Percentiles rank a stretch among this genome's conserved stretches.
Evolutionary conservation across 2,797 vertebrate genomes (phyloP).

Genomic region (Dermochelys coriacea): DNA sequence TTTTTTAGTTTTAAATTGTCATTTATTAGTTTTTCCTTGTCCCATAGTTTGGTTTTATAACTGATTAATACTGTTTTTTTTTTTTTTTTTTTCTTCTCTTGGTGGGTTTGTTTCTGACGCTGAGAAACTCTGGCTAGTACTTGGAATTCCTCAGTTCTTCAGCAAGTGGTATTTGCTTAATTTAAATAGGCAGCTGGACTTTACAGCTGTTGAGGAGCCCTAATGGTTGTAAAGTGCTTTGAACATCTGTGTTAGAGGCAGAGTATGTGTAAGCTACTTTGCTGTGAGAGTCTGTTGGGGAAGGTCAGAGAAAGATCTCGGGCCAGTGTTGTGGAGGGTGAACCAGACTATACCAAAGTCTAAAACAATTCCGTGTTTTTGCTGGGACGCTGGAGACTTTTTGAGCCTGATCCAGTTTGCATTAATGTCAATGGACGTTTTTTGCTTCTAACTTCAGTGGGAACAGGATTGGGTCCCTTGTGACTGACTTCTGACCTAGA

Average conservation of each 20-base stretch:
- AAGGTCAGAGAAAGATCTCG: background rate
- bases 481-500: background rate
- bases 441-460: background rate
- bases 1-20: constrained; percentile 30
- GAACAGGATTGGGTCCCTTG: background rate
- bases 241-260: background rate
- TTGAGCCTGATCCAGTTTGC: background rate
- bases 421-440: background rate
- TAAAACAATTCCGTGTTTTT: background rate
- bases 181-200: constrained; percentile 51
- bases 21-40: constrained; percentile 26
- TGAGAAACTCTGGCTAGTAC: constrained; percentile 30
- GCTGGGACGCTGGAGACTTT: background rate
- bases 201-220: constrained; percentile 28
- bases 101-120: constrained; percentile 30
- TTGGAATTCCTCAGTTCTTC: constrained; percentile 39
- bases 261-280: background rate
- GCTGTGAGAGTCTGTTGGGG: background rate
- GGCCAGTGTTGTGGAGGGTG: background rate
- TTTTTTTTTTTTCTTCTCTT: constrained; percentile 49
- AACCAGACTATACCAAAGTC: background rate
- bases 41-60: constrained; percentile 22
- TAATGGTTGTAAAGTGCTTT: constrained; percentile 45
- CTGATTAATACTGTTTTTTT: constrained; percentile 44
- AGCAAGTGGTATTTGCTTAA: constrained; percentile 32